Base-by-base conservation (phyloP, 1,140 invertebrate genomes). In the Samia ricini region DNA sequence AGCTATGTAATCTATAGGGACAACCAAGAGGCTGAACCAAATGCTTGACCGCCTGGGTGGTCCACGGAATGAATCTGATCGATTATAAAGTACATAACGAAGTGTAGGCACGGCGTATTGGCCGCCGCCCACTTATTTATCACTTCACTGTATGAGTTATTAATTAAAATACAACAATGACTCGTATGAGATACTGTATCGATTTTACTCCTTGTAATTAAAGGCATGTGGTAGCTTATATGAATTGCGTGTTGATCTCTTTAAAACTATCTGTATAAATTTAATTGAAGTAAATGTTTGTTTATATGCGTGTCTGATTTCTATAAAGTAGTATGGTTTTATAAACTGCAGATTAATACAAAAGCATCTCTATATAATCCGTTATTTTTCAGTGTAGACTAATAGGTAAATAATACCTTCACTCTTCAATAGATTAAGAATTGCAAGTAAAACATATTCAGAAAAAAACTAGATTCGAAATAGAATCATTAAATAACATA, bases 11-110 rank as follows among this genome's bases (percentile, higher is more conserved):
- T 63, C 60, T 63, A 52, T 63, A 56, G 57, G n/a, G 70, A 70
- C 70, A 63, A 54, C 60, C 69, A 74, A 71, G 60, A 71, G 66
- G 74, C 71, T 61, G 81, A 68, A 64, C 71, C 72, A 69, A 77
- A 42, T 42, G 33, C 33, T 42, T 42, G 15, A 78, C 42, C 29
- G 71, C 81, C 60, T 89, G 87, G 87, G 87, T 89, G 87, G 87
- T 89, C 87, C 73, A 58, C 69, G 71, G 64, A 81, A 79, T 80
- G 77, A 77, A 78, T 60, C 68, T 76, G 68, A 61, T 63, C 74
- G 75, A 79, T 83, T 82, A 85, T 66, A 70, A 74, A 75, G 71
- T 79, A 83, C 72, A 88, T 85, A 88, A 76, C 64, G 57, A 19
- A 24, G 18, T 26, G 42, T 15, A 59, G 36, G 15, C 64, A 73